Base-by-base conservation (phyloP, 2,888 invertebrate species). In the Epinotia bilunana region DNA sequence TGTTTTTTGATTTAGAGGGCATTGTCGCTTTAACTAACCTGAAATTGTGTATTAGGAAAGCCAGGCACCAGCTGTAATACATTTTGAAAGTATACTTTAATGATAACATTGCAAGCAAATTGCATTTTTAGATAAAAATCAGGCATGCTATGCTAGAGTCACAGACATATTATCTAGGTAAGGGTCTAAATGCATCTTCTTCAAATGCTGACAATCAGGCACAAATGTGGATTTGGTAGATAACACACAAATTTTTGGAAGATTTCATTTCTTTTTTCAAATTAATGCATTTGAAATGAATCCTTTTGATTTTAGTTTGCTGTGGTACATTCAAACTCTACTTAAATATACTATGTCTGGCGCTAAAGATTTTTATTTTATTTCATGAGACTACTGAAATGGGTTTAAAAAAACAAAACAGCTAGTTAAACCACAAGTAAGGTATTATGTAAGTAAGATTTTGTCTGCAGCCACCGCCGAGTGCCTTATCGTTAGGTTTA, bases 401-500 rank as follows among this genome's bases (percentile, higher is more conserved):
- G 65, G n/a, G 68, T 20, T 43, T 58, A 68, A 49, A 1, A 1
- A 49, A 49, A 49, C 16, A 49, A 33, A 33, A 16, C 9, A 33
- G 7, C 16, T 61, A n/a, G 13, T 58, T 39, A 20, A 68, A 58
- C 57, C 43, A 43, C 61, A 61, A 2, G 9, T 33, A 61, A 11
- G 23, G 39, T 62, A 43, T 20, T 39, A 53, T 74, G 65, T 71
- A 60, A 33, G 60, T 73, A 70, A 74, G 71, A 55, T 57, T n/a
- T n/a, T 39, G 70, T 82, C 79, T 78, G 76, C 78, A 77, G 78
- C 81, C 80, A 79, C 79, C 79, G 78, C 79, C 76, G 78, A 80
- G 78, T 76, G 81, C 82, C 87, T 89, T 90, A 90, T 90, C 90
- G 84, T 78, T 76, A 80, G 80, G 82, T 88, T 88, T 88, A 90